Conservation (phyloP, 2,797 vertebrate genomes). For the Heliangelus exortis region DNA sequence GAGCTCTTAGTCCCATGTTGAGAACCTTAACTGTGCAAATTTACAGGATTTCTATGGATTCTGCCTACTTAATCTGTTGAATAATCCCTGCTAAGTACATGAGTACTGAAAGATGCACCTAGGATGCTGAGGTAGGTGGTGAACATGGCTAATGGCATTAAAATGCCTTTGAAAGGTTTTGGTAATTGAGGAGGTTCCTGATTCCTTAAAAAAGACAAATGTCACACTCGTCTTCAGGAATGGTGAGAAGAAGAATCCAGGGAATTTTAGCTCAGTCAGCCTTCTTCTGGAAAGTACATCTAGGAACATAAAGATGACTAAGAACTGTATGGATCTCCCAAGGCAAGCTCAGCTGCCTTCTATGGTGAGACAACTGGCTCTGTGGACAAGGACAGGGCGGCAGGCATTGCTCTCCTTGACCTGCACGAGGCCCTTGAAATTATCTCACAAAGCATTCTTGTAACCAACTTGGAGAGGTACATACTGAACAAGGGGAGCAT, state of each 20-base stretch:
- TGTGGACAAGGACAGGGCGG: not conserved
- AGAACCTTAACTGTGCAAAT: not conserved
- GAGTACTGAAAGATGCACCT: not conserved
- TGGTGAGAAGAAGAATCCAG: not conserved
- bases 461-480: not conserved
- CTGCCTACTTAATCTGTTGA: not conserved
- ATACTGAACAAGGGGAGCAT: not conserved
- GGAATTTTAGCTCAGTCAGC: not conserved
- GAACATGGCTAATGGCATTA: not conserved
- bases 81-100: not conserved
- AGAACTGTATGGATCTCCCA: not conserved
- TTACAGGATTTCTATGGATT: not conserved
- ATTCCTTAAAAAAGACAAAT: not conserved
- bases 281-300: not conserved
- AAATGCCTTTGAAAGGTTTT: not conserved
- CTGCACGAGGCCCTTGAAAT: not conserved
- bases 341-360: not conserved
- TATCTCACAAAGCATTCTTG: not conserved
- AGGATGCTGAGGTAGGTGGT: not conserved
- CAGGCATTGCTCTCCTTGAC: not conserved
- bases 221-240: not conserved
- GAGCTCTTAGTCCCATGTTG: not conserved
- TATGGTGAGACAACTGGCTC: not conserved
- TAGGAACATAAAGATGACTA: not conserved
- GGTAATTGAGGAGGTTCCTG: not conserved